Evolutionary conservation across 1,140 invertebrate genomes (phyloP), one percentile per base, ranked within the genome.

Genomic region (Lamellibrachia luymesi): DNA sequence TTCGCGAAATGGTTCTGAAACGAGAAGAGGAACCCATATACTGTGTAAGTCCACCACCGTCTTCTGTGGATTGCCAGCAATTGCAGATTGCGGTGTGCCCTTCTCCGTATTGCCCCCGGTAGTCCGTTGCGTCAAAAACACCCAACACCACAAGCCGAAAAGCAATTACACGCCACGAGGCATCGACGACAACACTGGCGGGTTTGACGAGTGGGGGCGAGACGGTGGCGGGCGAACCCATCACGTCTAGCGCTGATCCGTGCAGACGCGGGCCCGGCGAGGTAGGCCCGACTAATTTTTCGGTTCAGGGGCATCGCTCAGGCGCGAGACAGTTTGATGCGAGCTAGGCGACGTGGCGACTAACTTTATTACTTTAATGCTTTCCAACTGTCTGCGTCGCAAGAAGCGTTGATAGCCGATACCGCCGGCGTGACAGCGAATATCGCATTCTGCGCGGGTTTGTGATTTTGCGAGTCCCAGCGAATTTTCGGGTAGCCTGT

Each of bases 91-190:
- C 64, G 25, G 64, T 80, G 13, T 80, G 64, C 4, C 64, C 7
- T 22, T 80, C 64, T 80, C 64, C 64, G 17, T 10, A 22, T 17
- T 22, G 5, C 64, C 64, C 64, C 64, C 64, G 64, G 2, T 17
- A 22, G 13, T 22, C 13, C 64, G 64, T 80, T 80, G 64, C 64
- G 64, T 80, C 64, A 17, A 80, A 38, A 2, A 80, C 64, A 80
- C 64, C 64, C 64, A 80, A 80, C 64, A 80, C 64, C 64, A 80
- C 64, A 80, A 80, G 64, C 64, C 64, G 64, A 80, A 80, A 80
- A 80, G 64, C 64, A 80, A 80, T 80, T 80, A 80, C 64, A 80
- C 64, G 64, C 64, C 64, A 22, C 64, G 64, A 6, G 64, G 64
- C 64, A 80, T 10, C 25, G 64, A 22, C 1, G 64, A 80, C 64